A percentile compares a stretch with the other conserved stretches of the same genome.
Evolutionary conservation across 64 coral and sea anemone genomes (phyloP).

Genomic region (Dendrophyllia cribrosa): DNA sequence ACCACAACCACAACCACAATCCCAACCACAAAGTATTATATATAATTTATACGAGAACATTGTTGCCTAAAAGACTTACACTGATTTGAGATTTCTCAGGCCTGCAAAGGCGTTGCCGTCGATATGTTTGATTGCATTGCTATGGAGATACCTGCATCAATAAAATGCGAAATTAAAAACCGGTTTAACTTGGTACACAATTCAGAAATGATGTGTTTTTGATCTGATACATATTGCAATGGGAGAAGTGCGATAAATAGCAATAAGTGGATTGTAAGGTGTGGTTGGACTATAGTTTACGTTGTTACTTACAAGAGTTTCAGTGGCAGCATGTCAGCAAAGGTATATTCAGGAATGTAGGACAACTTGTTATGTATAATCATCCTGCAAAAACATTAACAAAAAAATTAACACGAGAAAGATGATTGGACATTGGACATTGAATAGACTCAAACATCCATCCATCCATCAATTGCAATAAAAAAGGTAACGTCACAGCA

Average conservation of each 20-base stretch:
- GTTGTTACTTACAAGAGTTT: background rate
- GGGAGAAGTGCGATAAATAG: too few relatives aligned
- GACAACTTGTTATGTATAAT: background rate
- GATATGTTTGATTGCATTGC: background rate
- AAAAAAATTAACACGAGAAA: background rate
- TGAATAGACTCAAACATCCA: background rate
- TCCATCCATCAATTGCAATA: too few relatives aligned
- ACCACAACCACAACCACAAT: too few relatives aligned
- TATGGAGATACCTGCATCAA: background rate
- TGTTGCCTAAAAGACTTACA: background rate
- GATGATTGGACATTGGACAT: background rate
- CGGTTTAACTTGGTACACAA: too few relatives aligned
- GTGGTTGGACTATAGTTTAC: background rate
- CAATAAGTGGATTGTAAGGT: background rate
- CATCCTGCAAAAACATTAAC: background rate
- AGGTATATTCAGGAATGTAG: background rate
- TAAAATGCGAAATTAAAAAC: background rate
- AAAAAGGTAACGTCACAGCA: too few relatives aligned
- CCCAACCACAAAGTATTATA: too few relatives aligned
- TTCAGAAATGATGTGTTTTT: too few relatives aligned
- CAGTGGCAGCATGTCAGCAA: background rate
- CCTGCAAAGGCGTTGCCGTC: constrained; percentile 4
- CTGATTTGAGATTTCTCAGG: background rate
- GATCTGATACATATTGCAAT: too few relatives aligned
- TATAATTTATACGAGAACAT: too few relatives aligned